Evolutionary conservation across 2,888 invertebrate species (phyloP).

Genomic region (Dioctria rufipes): DNA sequence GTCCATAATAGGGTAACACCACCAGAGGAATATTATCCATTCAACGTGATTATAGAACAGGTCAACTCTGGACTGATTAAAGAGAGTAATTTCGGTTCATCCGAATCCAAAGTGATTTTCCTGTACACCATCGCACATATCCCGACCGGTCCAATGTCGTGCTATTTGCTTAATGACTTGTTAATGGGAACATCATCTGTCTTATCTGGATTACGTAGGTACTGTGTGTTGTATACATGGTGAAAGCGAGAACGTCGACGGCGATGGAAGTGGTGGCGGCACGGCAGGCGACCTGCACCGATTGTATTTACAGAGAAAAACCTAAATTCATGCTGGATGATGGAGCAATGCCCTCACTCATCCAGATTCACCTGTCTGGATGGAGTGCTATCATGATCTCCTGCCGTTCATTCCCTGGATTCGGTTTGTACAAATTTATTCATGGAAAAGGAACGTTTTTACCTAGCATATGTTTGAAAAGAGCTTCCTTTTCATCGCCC

Average conservation of each 20-base stretch:
- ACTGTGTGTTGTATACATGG: neutral
- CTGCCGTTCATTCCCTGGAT: neutral
- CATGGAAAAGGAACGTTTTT: conserved; percentile 41
- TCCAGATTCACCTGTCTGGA: conserved; percentile 21
- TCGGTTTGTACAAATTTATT: conserved; percentile 46
- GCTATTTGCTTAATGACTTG: conserved; percentile 51
- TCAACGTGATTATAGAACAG: conserved; percentile 34
- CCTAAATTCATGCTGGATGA: neutral
- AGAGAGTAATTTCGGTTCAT: conserved; percentile 38
- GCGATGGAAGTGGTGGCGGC: too few relatives aligned
- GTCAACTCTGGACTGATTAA: conserved; percentile 39
- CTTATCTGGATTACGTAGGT: conserved; percentile 42
- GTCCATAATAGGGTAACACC: neutral
- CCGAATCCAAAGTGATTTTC: conserved; percentile 47
- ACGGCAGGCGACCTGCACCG: neutral
- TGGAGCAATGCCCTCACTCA: conserved; percentile 23
- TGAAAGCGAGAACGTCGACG: too few relatives aligned
- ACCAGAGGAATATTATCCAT: neutral
- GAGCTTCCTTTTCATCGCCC: conserved; percentile 11
- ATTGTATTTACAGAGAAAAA: neutral
- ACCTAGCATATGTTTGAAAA: conserved; percentile 9
- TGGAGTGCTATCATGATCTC: conserved; percentile 19
- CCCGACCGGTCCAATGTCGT: conserved; percentile 20
- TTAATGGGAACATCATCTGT: conserved; percentile 47
- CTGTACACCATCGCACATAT: neutral